phyloP scores from a whole-genome alignment of 2,113 vertebrate genomes.

The Corythaeola cristata region DNA sequence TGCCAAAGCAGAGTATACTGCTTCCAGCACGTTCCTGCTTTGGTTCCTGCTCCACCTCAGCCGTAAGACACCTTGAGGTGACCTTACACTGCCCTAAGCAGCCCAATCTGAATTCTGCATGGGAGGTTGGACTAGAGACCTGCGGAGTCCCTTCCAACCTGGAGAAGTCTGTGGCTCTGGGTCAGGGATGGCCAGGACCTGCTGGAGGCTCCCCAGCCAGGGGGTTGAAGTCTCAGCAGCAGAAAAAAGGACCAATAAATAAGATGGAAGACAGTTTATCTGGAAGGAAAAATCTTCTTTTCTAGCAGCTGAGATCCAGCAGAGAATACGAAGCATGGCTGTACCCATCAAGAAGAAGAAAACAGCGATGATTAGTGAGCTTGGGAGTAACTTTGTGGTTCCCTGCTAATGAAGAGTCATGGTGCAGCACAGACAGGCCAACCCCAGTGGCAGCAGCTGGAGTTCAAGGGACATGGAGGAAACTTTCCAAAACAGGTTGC shows the following conservation, averaged over 20 bases:
- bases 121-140: neutral
- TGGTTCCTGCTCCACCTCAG: neutral
- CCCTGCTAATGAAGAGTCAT: neutral
- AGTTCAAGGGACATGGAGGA: neutral
- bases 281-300: neutral
- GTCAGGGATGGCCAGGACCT: neutral
- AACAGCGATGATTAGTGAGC: neutral
- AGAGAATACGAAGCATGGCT: neutral
- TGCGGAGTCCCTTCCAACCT: neutral
- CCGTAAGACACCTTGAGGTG: slow-evolving; percentile 5
- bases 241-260: neutral
- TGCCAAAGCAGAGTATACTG: slow-evolving; percentile 11
- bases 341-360: neutral
- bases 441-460: neutral
- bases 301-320: neutral
- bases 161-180: accelerated
- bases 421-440: neutral
- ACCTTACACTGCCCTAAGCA: neutral
- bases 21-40: slow-evolving; percentile 10
- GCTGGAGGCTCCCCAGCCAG: neutral
- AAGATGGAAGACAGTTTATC: neutral
- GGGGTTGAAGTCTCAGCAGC: neutral
- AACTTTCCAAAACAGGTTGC: neutral
- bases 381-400: neutral
- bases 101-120: neutral